A percentile compares a stretch with the other conserved stretches of the same genome.
phyloP scores from a whole-genome alignment of 2,113 vertebrate species.

The Dromaius novaehollandiae region DNA sequence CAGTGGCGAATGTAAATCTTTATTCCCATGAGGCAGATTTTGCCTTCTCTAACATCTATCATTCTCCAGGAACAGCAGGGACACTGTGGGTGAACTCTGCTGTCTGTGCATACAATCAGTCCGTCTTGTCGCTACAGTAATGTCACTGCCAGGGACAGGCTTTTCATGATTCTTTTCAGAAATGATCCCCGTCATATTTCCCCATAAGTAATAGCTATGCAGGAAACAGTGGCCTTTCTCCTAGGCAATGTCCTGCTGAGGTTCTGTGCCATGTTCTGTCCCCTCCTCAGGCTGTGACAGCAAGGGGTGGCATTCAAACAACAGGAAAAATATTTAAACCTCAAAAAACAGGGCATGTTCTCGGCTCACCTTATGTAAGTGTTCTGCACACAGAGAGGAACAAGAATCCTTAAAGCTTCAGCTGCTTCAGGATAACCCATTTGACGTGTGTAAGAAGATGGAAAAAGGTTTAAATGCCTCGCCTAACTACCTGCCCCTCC shows the following conservation, averaged over 20 bases:
- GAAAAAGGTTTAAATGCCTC: not conserved
- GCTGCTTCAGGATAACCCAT: not conserved
- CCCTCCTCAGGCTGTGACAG: not conserved
- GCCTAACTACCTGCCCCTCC: not conserved
- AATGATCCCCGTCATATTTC: not conserved
- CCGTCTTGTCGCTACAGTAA: not conserved
- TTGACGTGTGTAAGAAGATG: not conserved
- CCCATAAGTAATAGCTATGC: not conserved
- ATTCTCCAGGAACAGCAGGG: not conserved
- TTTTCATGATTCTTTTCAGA: not conserved
- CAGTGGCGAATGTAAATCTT: not conserved
- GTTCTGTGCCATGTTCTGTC: not conserved
- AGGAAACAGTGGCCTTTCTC: not conserved
- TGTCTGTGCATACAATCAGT: not conserved
- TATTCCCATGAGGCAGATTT: not conserved
- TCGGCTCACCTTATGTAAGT: not conserved
- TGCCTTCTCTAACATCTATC: not conserved
- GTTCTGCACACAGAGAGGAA: not conserved
- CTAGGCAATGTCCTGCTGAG: not conserved
- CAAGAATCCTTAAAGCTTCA: not conserved
- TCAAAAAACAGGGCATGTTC: not conserved
- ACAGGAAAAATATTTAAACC: not conserved
- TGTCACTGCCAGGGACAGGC: not conserved
- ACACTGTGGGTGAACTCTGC: not conserved
- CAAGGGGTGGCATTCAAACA: not conserved